These are phyloP conservation scores for Hemitrygon akajei DNA, from an alignment of 2,797 vertebrate species.

Conservation along the genomic window DNA sequence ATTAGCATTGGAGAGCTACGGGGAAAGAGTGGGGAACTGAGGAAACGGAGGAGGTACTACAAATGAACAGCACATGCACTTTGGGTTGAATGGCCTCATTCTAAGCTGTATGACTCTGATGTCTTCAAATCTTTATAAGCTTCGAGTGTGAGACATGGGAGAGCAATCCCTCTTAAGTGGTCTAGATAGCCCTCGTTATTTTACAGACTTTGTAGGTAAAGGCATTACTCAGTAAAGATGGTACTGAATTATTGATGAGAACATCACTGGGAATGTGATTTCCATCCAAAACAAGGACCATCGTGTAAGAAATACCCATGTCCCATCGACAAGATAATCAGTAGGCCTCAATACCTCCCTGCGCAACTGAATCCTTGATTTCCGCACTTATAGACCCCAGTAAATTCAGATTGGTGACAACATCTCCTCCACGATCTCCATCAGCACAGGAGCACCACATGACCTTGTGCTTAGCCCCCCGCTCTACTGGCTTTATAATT, in stretches of 20 bases:
- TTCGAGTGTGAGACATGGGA: not conserved
- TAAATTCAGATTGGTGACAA: no score
- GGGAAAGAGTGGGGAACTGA: not conserved
- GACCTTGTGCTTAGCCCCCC: no score
- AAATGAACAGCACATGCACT: not conserved
- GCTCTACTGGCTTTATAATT: no score
- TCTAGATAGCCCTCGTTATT: not conserved
- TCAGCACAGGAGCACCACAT: no score
- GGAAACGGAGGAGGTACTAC: not conserved
- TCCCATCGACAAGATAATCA: not conserved
- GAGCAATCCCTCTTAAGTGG: not conserved
- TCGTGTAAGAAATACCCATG: not conserved
- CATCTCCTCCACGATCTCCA: no score
- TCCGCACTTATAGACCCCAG: no score
- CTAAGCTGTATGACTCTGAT: not conserved
- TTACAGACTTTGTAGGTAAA: not conserved
- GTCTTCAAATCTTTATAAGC: not conserved
- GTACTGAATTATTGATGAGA: not conserved
- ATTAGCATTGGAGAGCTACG: not conserved
- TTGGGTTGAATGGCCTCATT: no score
- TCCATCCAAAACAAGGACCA: not conserved
- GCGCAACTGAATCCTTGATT: no score
- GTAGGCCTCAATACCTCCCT: no score
- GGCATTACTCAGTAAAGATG: not conserved
- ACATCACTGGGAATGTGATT: not conserved